Conservation (phyloP, 2,113 vertebrate genomes). For the Eudyptes chrysolophus region DNA sequence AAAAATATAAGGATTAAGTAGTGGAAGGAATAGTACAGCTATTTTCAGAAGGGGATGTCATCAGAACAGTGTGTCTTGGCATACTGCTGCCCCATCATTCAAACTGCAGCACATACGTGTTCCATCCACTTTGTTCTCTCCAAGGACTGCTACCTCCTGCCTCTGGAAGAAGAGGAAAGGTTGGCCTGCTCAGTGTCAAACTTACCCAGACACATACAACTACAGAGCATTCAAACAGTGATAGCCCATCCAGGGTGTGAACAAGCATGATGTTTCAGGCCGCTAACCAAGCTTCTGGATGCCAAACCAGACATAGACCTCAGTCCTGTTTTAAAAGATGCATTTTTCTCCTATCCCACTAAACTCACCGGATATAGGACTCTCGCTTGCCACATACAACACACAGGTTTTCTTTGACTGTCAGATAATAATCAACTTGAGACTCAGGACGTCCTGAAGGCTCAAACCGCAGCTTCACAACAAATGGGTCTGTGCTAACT, state of each 20-base stretch:
- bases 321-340: not conserved
- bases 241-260: not conserved
- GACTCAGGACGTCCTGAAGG: constrained; percentile 95
- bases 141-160: not conserved
- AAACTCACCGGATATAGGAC: constrained; percentile 91
- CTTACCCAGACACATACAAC: not conserved
- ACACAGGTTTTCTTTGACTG: constrained; percentile 94
- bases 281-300: not conserved
- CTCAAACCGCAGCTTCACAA: constrained; percentile 92
- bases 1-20: not conserved
- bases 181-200: not conserved
- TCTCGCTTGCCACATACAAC: constrained; percentile 95
- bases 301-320: not conserved
- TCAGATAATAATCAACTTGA: constrained; percentile 93
- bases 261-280: not conserved
- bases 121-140: not conserved
- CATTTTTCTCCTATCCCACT: not conserved
- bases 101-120: not conserved
- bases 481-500: constrained; percentile 89
- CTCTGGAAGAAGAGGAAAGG: not conserved
- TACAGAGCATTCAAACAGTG: not conserved
- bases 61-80: not conserved
- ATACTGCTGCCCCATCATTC: not conserved
- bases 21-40: not conserved
- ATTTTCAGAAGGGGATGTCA: not conserved